phyloP scores from a whole-genome alignment of 2,797 vertebrate genomes.

The Myripristis murdjan region DNA sequence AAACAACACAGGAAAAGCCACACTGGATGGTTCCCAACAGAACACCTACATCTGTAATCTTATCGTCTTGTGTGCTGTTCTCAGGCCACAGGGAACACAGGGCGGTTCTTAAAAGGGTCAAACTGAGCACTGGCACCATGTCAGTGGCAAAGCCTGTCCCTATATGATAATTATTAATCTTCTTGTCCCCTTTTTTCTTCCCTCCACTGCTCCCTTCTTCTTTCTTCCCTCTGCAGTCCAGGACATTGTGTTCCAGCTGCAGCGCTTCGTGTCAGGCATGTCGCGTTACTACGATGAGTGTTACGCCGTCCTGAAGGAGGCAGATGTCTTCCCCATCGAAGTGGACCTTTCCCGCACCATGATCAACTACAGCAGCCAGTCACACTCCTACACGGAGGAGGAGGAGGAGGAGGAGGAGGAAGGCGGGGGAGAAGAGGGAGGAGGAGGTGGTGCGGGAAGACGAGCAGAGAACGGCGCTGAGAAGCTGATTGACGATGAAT shows the following conservation, averaged over 20 bases:
- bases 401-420: constrained; percentile 81
- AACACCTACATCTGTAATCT: no score
- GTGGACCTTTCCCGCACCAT: constrained; percentile 97
- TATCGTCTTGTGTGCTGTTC: no score
- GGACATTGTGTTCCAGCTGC: constrained; percentile 99
- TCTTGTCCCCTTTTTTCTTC: no score
- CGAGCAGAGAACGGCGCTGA: constrained; percentile 85
- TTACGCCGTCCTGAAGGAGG: constrained; percentile 93
- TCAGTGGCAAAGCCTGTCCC: background rate
- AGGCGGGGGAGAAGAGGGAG: constrained; percentile 38
- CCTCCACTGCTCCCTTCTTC: background rate
- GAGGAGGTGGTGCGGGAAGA: constrained; percentile 35
- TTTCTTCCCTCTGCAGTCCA: constrained; percentile 86
- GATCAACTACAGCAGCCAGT: constrained; percentile 92
- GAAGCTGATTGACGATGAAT: constrained; percentile 86
- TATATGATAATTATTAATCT: background rate
- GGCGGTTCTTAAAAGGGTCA: no score
- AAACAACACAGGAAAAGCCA: no score
- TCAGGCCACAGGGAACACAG: no score
- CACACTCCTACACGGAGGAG: constrained; percentile 85
- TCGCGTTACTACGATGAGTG: constrained; percentile 97
- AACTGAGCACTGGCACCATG: no score
- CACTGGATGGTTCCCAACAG: no score
- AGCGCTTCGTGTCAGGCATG: constrained; percentile 98
- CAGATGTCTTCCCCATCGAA: constrained; percentile 98